Evolutionary conservation across 2,888 invertebrate genomes (phyloP).

Genomic region (Octonoba sinensis): DNA sequence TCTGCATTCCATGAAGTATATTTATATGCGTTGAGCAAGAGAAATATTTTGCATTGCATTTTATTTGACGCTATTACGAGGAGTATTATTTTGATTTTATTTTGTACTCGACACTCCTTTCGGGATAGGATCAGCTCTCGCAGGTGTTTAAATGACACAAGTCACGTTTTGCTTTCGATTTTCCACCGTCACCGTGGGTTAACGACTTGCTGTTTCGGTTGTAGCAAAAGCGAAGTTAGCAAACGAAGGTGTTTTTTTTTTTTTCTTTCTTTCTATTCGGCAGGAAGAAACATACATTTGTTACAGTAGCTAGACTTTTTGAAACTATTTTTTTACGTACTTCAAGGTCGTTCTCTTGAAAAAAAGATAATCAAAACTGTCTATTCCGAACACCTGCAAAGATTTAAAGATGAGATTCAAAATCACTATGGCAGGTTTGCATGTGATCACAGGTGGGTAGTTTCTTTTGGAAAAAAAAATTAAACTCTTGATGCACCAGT

Average conservation of each 20-base stretch:
- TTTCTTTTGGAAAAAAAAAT: no score
- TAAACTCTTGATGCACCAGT: no score
- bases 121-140: constrained; percentile 21
- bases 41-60: no score
- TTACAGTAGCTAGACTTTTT: background rate
- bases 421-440: no score
- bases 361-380: background rate
- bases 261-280: no score
- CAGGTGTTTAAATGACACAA: constrained; percentile 54
- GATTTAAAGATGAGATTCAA: no score
- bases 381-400: no score
- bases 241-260: background rate
- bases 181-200: constrained; percentile 8
- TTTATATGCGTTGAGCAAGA: no score
- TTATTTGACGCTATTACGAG: constrained; percentile 6
- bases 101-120: constrained; percentile 30
- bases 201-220: constrained; percentile 5
- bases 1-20: no score
- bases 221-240: no score
- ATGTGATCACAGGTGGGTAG: no score
- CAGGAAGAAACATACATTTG: background rate
- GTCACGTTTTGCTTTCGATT: constrained; percentile 15
- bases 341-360: background rate
- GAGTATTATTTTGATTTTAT: constrained; percentile 26
- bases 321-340: background rate